Evolutionary conservation across 2,888 invertebrate genomes (phyloP).

Genomic region (Nomada goodeniana): DNA sequence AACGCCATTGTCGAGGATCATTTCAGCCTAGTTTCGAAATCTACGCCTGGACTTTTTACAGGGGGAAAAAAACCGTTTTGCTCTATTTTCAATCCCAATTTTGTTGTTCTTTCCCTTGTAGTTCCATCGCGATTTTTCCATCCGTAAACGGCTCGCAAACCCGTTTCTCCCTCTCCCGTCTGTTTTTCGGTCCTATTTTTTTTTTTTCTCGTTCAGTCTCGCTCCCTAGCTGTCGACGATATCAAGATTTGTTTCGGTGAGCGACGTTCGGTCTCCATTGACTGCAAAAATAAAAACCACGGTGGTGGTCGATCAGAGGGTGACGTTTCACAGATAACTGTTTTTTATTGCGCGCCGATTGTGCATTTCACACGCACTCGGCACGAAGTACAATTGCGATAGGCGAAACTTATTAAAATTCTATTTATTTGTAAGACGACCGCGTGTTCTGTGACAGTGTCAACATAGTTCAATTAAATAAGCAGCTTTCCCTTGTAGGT

Average conservation of each 20-base stretch:
- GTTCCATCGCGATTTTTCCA: constrained; percentile 15
- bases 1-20: constrained; percentile 48
- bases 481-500: no score
- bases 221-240: background rate
- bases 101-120: background rate
- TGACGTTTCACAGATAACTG: constrained; percentile 45
- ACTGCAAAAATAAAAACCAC: constrained; percentile 49
- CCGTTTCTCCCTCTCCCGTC: constrained; percentile 12
- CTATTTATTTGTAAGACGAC: no score
- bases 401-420: constrained; percentile 1
- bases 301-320: constrained; percentile 43
- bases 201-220: background rate
- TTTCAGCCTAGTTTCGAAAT: constrained; percentile 31
- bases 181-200: background rate
- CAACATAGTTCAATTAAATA: no score
- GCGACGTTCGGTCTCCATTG: constrained; percentile 44
- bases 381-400: constrained; percentile 8
- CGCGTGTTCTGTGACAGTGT: no score
- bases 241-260: constrained; percentile 57
- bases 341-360: constrained; percentile 42
- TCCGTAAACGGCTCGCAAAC: constrained; percentile 50
- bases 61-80: constrained; percentile 26
- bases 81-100: background rate
- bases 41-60: background rate
- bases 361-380: background rate